Conservation (phyloP, 2,888 invertebrate species). For the Leptodirus hochenwartii region DNA sequence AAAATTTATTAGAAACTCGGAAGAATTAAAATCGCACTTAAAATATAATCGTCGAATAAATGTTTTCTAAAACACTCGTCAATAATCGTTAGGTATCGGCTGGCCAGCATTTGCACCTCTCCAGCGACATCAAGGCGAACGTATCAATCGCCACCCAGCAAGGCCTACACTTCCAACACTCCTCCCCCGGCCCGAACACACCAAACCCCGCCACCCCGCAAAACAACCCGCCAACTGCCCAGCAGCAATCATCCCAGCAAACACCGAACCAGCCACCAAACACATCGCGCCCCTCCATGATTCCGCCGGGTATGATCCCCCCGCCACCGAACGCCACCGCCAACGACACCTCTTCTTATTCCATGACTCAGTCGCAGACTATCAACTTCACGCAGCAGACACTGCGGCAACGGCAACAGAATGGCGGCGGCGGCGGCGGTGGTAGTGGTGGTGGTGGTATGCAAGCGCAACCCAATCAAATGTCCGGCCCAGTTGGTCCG, state of each 20-base stretch:
- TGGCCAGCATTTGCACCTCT: slow-evolving; percentile 69
- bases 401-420: slow-evolving; percentile 35
- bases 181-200: slow-evolving; percentile 13
- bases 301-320: slow-evolving; percentile 6
- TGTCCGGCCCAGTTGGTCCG: no score
- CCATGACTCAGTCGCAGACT: slow-evolving; percentile 68
- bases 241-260: slow-evolving; percentile 10
- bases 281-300: slow-evolving; percentile 9
- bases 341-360: slow-evolving; percentile 49
- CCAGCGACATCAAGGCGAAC: slow-evolving; percentile 50
- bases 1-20: no score
- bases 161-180: slow-evolving; percentile 53
- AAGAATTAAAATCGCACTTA: no score
- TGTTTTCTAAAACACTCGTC: no score
- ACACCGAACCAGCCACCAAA: no score
- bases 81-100: slow-evolving; percentile 80
- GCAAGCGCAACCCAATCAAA: no score
- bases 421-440: slow-evolving; percentile 21
- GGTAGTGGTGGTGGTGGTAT: slow-evolving; percentile 16
- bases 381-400: slow-evolving; percentile 68
- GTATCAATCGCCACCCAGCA: slow-evolving; percentile 74
- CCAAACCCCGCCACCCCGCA: slow-evolving; percentile 12
- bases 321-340: no score
- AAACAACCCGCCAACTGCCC: slow-evolving; percentile 9
- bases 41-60: no score